Base-by-base conservation (phyloP, 2,888 invertebrate species). In the Melanotus villosus region DNA sequence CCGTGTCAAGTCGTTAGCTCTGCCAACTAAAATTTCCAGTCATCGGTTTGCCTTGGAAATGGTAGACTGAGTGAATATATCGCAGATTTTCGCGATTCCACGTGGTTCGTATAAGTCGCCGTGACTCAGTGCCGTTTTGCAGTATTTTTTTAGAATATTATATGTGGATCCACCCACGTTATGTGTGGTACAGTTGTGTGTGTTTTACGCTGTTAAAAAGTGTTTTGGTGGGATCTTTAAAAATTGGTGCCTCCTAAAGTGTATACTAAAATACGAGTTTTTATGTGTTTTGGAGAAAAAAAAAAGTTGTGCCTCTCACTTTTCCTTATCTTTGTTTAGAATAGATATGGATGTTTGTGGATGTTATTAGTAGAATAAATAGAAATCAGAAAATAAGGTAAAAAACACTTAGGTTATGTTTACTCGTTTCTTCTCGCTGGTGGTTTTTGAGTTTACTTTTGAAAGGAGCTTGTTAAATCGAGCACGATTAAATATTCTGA, bases 21-120 rank as follows among this genome's bases (percentile, higher is more conserved):
- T 50, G 58, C 59, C 59, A 65, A 64, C 54, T 59, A 66, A 70
- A 72, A 56, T 60, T 68, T 71, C 73, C 78, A 80, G 80, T 80
- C 79, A 79, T 77, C 78, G 79, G 77, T 78, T 77, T 76, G 78
- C 78, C 76, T 75, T 76, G 73, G 72, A 72, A 71, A 73, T 71
- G 73, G 73, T 71, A 72, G 74, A 43, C 56, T 73, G 68, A 62
- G 64, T 73, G 66, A 58, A 68, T 70, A 58, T 69, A 60, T 68
- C 68, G 63, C 68, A 70, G 67, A 70, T 75, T 74, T 70, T 50
- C 62, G 71, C 47, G 65, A 73, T 69, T 73, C 57, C 78, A 78
- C 78, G 78, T 78, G 78, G 38, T 60, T n/a, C n/a, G n/a, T n/a
- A n/a, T n/a, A n/a, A n/a, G n/a, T n/a, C n/a, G n/a, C 21, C 30